Conservation (phyloP, 2,113 vertebrate species). For the Seriola quinqueradiata region DNA sequence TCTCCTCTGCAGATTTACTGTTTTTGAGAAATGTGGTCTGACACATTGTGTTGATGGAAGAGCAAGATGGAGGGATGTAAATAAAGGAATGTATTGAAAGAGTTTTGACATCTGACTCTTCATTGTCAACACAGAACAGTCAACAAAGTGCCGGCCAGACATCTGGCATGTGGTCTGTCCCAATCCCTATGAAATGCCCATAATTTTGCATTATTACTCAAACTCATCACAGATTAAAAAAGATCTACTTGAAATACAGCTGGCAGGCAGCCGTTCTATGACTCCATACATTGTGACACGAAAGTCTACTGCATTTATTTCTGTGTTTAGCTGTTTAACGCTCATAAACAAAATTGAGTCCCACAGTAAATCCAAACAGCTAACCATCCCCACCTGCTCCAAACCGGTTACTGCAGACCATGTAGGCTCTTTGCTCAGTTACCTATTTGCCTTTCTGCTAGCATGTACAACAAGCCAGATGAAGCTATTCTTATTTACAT, state of each 20-base stretch:
- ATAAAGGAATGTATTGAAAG: slow-evolving; percentile 84
- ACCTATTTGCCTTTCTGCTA: background rate
- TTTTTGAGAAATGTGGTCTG: slow-evolving; percentile 67
- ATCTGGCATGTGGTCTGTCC: background rate
- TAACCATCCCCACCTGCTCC: background rate
- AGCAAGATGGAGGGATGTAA: slow-evolving; percentile 80
- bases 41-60: slow-evolving; percentile 54
- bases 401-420: background rate
- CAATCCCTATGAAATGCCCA: background rate
- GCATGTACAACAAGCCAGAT: background rate
- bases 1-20: slow-evolving; percentile 27
- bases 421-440: background rate
- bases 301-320: background rate
- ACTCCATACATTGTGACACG: background rate
- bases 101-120: slow-evolving; percentile 48
- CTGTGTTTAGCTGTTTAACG: background rate
- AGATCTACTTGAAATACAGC: background rate
- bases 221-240: background rate
- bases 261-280: background rate
- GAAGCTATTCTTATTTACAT: background rate
- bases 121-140: background rate
- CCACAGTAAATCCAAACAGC: background rate
- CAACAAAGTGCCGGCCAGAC: background rate
- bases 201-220: slow-evolving; percentile 1
- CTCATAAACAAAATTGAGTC: background rate